Conservation (phyloP, 37 sponge, comb jelly and placozoan species). For the Amphimedon queenslandica region DNA sequence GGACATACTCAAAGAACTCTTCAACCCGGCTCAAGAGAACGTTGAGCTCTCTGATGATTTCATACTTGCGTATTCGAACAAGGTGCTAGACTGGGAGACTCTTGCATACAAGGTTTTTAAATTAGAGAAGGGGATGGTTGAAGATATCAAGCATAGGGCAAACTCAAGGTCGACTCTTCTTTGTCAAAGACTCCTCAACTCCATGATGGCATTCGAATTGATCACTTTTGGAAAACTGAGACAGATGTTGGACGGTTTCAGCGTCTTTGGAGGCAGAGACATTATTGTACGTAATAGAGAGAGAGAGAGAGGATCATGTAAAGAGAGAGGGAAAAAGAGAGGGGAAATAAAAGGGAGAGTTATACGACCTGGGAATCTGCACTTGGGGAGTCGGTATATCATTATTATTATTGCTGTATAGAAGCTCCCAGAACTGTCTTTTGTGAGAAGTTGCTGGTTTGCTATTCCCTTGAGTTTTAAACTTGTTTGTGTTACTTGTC, state of each 20-base stretch:
- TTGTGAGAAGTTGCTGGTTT: too few species aligned
- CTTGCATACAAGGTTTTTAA: neutral
- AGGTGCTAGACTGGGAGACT: neutral
- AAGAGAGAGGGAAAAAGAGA: too few species aligned
- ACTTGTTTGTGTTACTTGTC: too few species aligned
- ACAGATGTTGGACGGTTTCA: neutral
- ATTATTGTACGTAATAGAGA: slow-evolving; percentile 1
- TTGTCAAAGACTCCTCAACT: slow-evolving; percentile 1
- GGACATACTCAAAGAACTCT: neutral
- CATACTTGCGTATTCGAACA: neutral
- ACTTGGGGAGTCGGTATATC: too few species aligned
- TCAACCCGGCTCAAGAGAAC: neutral
- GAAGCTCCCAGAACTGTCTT: too few species aligned
- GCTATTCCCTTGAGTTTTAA: too few species aligned
- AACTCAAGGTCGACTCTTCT: too few species aligned
- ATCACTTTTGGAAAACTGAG: neutral
- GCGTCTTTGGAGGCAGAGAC: slow-evolving; percentile 6
- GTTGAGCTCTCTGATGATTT: slow-evolving; percentile 6
- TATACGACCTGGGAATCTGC: too few species aligned
- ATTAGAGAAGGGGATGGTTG: neutral
- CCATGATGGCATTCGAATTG: neutral
- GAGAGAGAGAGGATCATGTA: too few species aligned
- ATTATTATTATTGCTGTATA: too few species aligned
- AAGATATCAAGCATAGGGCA: neutral
- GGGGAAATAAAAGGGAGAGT: too few species aligned